Percentiles rank a stretch among this genome's conserved stretches.
phyloP scores from a whole-genome alignment of 1,140 invertebrate species.

The Rhagoletis zephyria region DNA sequence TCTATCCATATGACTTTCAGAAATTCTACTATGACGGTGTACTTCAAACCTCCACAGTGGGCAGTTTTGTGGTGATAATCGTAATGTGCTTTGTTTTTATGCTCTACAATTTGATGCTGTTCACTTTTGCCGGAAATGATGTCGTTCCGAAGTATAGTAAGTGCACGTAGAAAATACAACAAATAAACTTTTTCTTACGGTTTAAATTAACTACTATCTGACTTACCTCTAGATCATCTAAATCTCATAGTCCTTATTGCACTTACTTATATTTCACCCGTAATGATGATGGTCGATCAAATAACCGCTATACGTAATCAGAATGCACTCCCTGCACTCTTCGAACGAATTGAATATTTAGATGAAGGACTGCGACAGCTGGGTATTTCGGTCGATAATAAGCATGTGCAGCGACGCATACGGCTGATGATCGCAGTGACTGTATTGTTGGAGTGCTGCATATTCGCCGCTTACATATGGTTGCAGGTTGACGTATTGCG shows the following conservation, averaged over 20 bases:
- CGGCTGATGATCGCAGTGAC: constrained; percentile 4
- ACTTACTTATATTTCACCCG: constrained; percentile 36
- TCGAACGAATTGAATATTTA: constrained; percentile 14
- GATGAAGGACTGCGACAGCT: constrained; percentile 20
- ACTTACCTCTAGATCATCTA: constrained; percentile 14
- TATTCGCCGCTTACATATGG: background rate
- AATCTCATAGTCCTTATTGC: background rate
- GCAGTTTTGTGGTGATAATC: background rate
- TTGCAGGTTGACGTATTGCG: background rate
- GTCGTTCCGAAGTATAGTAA: background rate
- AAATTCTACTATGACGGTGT: constrained; percentile 38
- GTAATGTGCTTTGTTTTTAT: background rate
- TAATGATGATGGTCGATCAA: constrained; percentile 32
- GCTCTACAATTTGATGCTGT: constrained; percentile 46
- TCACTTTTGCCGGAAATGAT: background rate
- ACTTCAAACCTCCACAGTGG: constrained; percentile 11
- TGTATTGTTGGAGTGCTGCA: background rate
- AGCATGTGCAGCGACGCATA: constrained; percentile 27
- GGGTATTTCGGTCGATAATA: constrained; percentile 42
- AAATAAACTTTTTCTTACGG: background rate
- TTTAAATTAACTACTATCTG: background rate
- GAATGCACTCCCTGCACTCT: background rate
- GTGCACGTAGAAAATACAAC: background rate
- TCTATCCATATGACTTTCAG: constrained; percentile 51
- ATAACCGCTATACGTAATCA: constrained; percentile 39